Evolutionary conservation across 2,797 vertebrate genomes (phyloP).

Genomic region (Ceyx erithaca): DNA sequence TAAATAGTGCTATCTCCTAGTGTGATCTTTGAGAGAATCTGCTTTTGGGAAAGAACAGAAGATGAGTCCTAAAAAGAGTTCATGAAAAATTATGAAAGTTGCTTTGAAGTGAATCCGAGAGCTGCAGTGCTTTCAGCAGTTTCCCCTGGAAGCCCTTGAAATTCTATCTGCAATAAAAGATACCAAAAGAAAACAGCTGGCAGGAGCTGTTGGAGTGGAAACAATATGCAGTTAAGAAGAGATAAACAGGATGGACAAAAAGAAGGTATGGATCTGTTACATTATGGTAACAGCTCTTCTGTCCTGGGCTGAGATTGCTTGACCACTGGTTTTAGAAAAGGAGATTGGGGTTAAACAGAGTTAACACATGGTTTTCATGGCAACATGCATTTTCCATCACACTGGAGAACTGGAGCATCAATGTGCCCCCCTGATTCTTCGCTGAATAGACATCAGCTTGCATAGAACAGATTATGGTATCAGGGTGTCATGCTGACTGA

Average conservation of each 20-base stretch:
- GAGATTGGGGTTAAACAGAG: neutral
- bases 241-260: constrained; percentile 39
- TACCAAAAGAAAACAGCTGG: constrained; percentile 81
- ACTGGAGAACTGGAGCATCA: neutral
- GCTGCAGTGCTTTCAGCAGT: constrained; percentile 75
- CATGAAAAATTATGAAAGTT: constrained; percentile 81
- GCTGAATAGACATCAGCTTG: neutral
- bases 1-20: constrained; percentile 79
- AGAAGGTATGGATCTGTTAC: constrained; percentile 35
- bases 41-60: constrained; percentile 78
- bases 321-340: neutral
- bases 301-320: neutral
- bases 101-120: constrained; percentile 79
- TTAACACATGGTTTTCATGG: neutral
- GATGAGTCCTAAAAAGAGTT: constrained; percentile 72
- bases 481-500: neutral
- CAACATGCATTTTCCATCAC: neutral
- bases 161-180: constrained; percentile 81
- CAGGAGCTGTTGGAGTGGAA: constrained; percentile 68
- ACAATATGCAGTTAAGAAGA: constrained; percentile 57
- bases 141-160: constrained; percentile 79
- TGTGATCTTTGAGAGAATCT: constrained; percentile 79
- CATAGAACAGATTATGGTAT: neutral
- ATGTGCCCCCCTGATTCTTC: neutral
- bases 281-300: neutral